Percentiles rank a stretch among this genome's conserved stretches.
Conservation (phyloP, 2,113 vertebrate species). For the Pomatostomus ruficeps region DNA sequence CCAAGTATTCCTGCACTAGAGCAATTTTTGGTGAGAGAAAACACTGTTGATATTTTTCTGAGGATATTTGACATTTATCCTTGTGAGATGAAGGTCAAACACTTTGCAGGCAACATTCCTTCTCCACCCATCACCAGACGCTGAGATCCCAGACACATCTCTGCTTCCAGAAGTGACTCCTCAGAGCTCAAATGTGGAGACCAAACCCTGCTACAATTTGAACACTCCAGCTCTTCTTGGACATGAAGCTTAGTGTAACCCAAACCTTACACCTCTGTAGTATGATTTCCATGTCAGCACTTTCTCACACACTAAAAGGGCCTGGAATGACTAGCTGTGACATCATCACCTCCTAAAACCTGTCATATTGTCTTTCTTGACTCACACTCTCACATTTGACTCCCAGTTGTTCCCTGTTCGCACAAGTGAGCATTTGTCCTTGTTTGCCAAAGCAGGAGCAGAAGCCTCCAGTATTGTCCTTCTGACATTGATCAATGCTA, state of each 20-base stretch:
- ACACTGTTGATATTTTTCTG: not conserved
- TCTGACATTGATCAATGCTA: not conserved
- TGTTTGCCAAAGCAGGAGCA: not conserved
- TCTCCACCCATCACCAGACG: not conserved
- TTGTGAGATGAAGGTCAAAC: not conserved
- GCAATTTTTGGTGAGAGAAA: not conserved
- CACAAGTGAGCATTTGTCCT: not conserved
- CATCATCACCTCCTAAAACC: not conserved
- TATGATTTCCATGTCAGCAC: fast-evolving
- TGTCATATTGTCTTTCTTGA: not conserved
- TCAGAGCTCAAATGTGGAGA: not conserved
- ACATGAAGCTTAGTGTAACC: fast-evolving
- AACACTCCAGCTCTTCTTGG: not conserved
- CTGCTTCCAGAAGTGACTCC: not conserved
- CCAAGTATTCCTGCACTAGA: not conserved
- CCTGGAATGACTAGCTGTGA: not conserved
- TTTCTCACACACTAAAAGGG: not conserved
- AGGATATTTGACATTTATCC: not conserved
- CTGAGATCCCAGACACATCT: not conserved
- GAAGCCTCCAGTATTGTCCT: not conserved
- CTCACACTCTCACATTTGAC: not conserved
- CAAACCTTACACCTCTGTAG: not conserved
- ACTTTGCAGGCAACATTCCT: not conserved
- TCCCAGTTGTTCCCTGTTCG: fast-evolving
- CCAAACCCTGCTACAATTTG: not conserved